These are phyloP conservation scores for Takifugu bimaculatus DNA, from an alignment of 2,113 vertebrate species.

Conservation along the genomic window DNA sequence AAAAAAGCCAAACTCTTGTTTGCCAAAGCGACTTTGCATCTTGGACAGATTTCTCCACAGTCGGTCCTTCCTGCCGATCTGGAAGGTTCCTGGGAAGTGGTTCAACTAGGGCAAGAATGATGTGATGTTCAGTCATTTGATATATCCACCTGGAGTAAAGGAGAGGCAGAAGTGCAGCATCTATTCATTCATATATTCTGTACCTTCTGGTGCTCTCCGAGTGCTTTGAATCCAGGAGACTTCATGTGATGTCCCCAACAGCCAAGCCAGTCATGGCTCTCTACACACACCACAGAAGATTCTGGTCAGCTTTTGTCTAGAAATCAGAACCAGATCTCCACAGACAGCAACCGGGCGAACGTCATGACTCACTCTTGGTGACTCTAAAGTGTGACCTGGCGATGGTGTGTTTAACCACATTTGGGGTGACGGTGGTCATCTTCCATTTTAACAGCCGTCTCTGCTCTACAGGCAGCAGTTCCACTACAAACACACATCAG, in stretches of 20 bases:
- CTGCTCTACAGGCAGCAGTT: slow-evolving; percentile 86
- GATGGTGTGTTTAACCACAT: slow-evolving; percentile 88
- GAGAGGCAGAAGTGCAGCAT: neutral
- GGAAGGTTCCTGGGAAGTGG: slow-evolving; percentile 96
- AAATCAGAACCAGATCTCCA: neutral
- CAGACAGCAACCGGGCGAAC: neutral
- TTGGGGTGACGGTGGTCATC: slow-evolving; percentile 90
- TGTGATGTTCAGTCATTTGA: no score
- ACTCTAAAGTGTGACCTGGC: slow-evolving; percentile 88
- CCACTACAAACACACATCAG: slow-evolving; percentile 73
- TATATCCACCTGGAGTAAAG: no score
- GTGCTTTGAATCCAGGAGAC: slow-evolving; percentile 83
- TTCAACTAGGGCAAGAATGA: slow-evolving; percentile 78
- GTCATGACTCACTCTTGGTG: slow-evolving; percentile 83
- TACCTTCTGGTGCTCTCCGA: slow-evolving; percentile 93
- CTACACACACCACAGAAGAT: slow-evolving; percentile 63
- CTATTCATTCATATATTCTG: neutral
- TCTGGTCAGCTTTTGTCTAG: neutral
- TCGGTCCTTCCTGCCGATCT: slow-evolving; percentile 95
- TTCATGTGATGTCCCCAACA: slow-evolving; percentile 99
- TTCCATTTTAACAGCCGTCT: slow-evolving; percentile 92
- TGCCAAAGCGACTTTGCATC: slow-evolving; percentile 89
- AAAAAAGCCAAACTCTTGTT: slow-evolving; percentile 91
- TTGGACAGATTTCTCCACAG: slow-evolving; percentile 94
- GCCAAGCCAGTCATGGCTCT: slow-evolving; percentile 90